These are phyloP conservation scores for Thinocorus orbignyianus DNA, from an alignment of 2,113 vertebrate species.

Conservation along the genomic window DNA sequence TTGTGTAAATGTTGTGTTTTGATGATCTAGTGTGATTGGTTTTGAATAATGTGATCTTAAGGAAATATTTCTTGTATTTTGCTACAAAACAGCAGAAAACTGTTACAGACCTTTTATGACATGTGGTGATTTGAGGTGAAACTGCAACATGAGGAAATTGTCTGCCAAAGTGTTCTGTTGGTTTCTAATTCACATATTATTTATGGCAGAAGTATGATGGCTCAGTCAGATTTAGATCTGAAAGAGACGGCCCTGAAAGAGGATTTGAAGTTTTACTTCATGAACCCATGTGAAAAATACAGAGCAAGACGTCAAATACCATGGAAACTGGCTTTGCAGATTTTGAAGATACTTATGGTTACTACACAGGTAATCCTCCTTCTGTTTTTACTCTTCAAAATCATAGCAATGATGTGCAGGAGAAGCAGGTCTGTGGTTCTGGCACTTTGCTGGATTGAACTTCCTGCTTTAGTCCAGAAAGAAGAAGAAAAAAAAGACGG, in stretches of 20 bases:
- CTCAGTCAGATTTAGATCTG: conserved; percentile 70
- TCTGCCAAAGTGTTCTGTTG: neutral
- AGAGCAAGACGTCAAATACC: conserved; percentile 86
- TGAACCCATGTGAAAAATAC: conserved; percentile 98
- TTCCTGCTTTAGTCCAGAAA: neutral
- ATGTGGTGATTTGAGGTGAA: neutral
- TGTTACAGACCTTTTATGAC: neutral
- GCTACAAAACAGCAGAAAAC: neutral
- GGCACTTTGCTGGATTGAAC: neutral
- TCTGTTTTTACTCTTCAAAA: neutral
- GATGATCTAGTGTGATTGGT: neutral
- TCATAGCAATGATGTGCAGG: neutral
- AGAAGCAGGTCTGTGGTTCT: neutral
- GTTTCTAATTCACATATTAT: conserved; percentile 22
- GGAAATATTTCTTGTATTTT: neutral
- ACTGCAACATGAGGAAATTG: neutral
- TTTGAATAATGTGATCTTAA: neutral
- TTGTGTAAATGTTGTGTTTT: neutral
- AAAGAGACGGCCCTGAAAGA: conserved; percentile 83
- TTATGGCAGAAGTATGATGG: conserved; percentile 71
- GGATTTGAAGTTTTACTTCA: conserved; percentile 95
- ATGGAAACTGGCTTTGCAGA: conserved; percentile 94
- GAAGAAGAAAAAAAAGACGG: neutral
- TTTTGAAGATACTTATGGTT: conserved; percentile 96
- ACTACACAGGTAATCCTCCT: conserved; percentile 86